Evolutionary conservation across 2,888 invertebrate species (phyloP).

Genomic region (Uropetala carovei): DNA sequence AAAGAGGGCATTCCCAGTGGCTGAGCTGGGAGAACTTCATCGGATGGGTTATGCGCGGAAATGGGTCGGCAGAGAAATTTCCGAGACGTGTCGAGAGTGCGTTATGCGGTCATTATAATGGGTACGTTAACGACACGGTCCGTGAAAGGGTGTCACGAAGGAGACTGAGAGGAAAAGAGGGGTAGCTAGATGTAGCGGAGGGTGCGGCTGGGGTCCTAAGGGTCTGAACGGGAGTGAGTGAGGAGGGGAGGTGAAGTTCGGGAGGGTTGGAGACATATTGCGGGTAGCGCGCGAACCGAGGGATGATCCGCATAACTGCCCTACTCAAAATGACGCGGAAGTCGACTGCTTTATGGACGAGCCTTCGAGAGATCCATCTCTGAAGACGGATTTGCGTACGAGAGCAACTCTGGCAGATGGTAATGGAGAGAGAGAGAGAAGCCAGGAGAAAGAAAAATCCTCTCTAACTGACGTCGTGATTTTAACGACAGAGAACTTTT

Average conservation of each 20-base stretch:
- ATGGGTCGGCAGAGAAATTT: constrained; percentile 28
- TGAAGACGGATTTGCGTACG: background rate
- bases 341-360: constrained; percentile 4
- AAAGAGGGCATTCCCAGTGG: background rate
- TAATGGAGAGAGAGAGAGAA: background rate
- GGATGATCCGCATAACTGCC: background rate
- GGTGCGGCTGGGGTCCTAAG: too few species aligned
- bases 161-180: background rate
- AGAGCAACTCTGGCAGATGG: background rate
- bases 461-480: background rate
- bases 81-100: constrained; percentile 27
- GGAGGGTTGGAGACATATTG: too few species aligned
- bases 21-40: background rate
- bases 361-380: background rate
- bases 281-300: background rate
- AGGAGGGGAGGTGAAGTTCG: too few species aligned
- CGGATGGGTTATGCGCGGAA: background rate
- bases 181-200: background rate
- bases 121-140: background rate
- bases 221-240: too few species aligned
- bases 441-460: background rate
- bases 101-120: background rate
- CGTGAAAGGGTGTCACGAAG: background rate
- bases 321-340: background rate
- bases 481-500: too few species aligned